Percentiles rank a stretch among this genome's conserved stretches.
These are phyloP conservation scores for Drosophila birchii DNA, from an alignment of 2,888 invertebrate genomes.

Conservation along the genomic window DNA sequence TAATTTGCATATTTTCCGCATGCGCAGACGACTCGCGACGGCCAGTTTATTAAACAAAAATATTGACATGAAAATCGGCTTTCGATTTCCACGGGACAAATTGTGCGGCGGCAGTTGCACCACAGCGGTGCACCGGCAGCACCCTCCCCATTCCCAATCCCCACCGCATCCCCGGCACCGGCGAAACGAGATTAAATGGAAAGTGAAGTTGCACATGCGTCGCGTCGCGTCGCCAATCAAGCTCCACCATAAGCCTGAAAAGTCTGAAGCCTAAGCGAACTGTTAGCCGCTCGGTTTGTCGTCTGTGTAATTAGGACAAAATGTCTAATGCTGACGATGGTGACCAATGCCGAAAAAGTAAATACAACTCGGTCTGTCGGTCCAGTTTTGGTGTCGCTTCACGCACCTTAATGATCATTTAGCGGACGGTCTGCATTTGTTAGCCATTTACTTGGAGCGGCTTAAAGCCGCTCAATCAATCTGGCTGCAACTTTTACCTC, in stretches of 20 bases:
- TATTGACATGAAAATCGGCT: conserved; percentile 80
- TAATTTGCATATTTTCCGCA: conserved; percentile 79
- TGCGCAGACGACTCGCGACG: conserved; percentile 56
- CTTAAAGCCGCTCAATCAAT: conserved; percentile 43
- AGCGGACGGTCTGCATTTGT: conserved; percentile 18
- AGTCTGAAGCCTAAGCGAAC: conserved; percentile 19
- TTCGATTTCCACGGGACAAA: conserved; percentile 78
- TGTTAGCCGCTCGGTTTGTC: conserved; percentile 61
- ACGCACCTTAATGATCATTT: conserved; percentile 46
- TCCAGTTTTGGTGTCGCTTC: conserved; percentile 49
- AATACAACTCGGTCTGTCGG: conserved; percentile 59
- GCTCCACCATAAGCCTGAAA: conserved; percentile 18
- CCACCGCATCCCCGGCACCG: conserved; percentile 5
- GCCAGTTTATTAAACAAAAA: conserved; percentile 73
- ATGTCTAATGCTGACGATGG: conserved; percentile 70
- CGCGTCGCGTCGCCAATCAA: conserved; percentile 68
- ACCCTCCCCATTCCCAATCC: not conserved
- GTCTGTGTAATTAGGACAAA: conserved; percentile 77
- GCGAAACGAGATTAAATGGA: conserved; percentile 77
- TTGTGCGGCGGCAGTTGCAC: conserved; percentile 70
- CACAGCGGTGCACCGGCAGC: conserved; percentile 19
- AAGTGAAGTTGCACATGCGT: conserved; percentile 73
- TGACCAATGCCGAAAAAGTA: conserved; percentile 69
- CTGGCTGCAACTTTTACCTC: conserved; percentile 31
- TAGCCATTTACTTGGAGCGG: conserved; percentile 19